A percentile compares a stretch with the other conserved stretches of the same genome.
phyloP scores from a whole-genome alignment of 2,113 vertebrate genomes.

The Callionymus lyra region DNA sequence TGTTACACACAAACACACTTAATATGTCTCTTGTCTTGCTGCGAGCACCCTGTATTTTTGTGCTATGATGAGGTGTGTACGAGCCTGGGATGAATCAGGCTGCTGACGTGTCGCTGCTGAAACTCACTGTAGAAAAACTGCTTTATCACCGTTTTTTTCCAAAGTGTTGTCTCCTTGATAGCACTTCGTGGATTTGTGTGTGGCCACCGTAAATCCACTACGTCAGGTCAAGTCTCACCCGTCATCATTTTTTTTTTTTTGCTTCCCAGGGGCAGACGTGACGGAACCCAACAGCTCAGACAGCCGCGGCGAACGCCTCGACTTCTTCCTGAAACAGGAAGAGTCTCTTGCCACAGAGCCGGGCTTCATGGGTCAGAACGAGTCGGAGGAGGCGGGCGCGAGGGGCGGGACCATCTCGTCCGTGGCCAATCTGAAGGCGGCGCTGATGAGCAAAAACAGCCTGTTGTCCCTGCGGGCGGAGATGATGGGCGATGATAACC shows the following conservation, averaged over 20 bases:
- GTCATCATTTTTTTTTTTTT: constrained; percentile 5
- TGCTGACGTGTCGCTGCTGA: constrained; percentile 32
- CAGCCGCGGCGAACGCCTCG: constrained; percentile 73
- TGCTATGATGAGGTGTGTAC: constrained; percentile 45
- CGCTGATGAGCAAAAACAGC: constrained; percentile 96
- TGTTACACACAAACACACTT: constrained; percentile 13
- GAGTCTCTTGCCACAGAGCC: constrained; percentile 73
- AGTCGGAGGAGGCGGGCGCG: constrained; percentile 75
- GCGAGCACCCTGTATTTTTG: constrained; percentile 49
- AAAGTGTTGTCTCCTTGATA: constrained; percentile 3
- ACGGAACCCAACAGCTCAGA: constrained; percentile 81
- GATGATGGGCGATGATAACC: constrained; percentile 86
- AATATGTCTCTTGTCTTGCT: constrained; percentile 33
- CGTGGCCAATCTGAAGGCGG: constrained; percentile 87
- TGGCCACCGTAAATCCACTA: not conserved
- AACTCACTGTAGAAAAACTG: constrained; percentile 25
- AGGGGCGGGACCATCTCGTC: constrained; percentile 67
- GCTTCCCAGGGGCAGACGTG: constrained; percentile 71
- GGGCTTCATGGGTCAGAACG: constrained; percentile 70
- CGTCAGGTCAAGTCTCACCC: constrained; percentile 3
- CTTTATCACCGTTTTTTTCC: constrained; percentile 25
- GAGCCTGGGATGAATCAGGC: constrained; percentile 45
- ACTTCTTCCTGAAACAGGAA: constrained; percentile 77
- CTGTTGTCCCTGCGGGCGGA: constrained; percentile 90
- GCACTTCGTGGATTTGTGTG: constrained; percentile 6